Evolutionary conservation across 2,888 invertebrate genomes (phyloP).

Genomic region (Rugalucina vietnamica): DNA sequence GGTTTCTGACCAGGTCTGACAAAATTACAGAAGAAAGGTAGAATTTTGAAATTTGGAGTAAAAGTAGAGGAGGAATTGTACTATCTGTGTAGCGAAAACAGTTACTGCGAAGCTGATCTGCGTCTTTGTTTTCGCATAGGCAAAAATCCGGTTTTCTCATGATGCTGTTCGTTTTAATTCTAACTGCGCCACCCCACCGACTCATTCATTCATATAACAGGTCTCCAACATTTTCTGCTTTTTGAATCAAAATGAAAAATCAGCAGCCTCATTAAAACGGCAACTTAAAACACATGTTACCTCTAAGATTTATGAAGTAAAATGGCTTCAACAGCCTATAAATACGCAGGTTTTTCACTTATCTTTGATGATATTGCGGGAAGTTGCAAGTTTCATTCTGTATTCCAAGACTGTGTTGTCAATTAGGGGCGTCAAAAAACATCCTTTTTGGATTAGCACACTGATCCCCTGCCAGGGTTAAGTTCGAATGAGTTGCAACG

Average conservation of each 20-base stretch:
- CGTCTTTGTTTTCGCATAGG: too few relatives aligned
- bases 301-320: constrained; percentile 8
- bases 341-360: constrained; percentile 16
- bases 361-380: constrained; percentile 16
- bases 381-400: constrained; percentile 13
- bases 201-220: not conserved
- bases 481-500: not conserved
- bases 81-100: too few relatives aligned
- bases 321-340: not conserved
- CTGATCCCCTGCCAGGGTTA: not conserved
- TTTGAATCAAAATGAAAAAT: constrained; percentile 14
- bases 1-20: too few relatives aligned
- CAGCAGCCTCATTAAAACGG: not conserved
- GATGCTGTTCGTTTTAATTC: too few relatives aligned
- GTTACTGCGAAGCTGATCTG: too few relatives aligned
- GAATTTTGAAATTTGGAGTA: too few relatives aligned
- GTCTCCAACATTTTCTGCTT: not conserved
- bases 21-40: too few relatives aligned
- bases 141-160: too few relatives aligned
- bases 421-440: constrained; percentile 27
- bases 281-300: not conserved
- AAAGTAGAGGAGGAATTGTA: too few relatives aligned
- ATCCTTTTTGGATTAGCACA: constrained; percentile 10
- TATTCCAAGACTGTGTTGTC: not conserved
- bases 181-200: not conserved